Conservation (phyloP, 2,113 vertebrate genomes). For the Cyphomyrus plagiostoma region DNA sequence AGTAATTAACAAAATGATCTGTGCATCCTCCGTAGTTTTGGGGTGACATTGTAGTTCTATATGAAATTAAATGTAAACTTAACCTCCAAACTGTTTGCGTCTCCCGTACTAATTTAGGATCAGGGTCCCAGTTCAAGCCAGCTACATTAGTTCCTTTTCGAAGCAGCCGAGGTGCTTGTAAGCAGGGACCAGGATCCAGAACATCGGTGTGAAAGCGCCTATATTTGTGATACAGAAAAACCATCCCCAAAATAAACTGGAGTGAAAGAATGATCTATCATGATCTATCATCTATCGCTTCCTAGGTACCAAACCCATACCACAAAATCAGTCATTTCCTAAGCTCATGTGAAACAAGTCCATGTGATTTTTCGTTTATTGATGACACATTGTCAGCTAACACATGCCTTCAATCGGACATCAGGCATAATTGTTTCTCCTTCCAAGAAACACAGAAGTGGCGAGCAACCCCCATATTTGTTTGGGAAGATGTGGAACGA, state of each 20-base stretch:
- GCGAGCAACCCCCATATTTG: background rate
- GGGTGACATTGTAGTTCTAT: background rate
- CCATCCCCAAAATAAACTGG: background rate
- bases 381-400: background rate
- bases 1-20: background rate
- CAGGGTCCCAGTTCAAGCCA: background rate
- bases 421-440: background rate
- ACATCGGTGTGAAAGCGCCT: background rate
- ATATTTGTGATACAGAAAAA: background rate
- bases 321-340: background rate
- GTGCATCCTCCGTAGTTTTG: background rate
- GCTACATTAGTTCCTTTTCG: background rate
- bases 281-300: background rate
- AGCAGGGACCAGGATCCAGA: background rate
- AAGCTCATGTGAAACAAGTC: background rate
- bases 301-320: background rate
- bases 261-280: background rate
- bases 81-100: background rate
- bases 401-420: background rate
- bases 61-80: background rate
- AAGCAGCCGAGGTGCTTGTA: background rate
- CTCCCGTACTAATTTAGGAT: background rate
- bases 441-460: conserved; percentile 14
- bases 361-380: background rate
- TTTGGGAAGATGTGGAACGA: background rate